These are phyloP conservation scores for Sternotherus odoratus DNA, from an alignment of 2,797 vertebrate species.

Conservation along the genomic window DNA sequence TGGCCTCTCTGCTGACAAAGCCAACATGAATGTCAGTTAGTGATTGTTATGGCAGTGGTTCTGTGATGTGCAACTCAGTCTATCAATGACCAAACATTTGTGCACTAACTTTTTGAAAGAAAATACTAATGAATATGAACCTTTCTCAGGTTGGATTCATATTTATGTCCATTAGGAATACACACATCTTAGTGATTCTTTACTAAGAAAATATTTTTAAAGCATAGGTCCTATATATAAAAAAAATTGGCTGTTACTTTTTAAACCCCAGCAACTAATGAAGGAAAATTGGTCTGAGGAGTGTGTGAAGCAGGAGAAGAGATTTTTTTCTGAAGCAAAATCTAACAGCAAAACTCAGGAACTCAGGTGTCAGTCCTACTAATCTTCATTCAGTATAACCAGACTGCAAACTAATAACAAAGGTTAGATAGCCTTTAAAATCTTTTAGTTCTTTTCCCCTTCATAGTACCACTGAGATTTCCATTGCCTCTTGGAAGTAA, in stretches of 20 bases:
- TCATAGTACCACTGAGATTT: not conserved
- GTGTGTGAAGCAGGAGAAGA: not conserved
- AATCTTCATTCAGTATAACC: constrained; percentile 39
- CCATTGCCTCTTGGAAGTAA: constrained; percentile 2
- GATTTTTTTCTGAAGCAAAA: not conserved
- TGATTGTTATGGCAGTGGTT: not conserved
- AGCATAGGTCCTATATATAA: not conserved
- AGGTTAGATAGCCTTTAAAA: not conserved
- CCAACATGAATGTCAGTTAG: not conserved
- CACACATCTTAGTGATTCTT: not conserved
- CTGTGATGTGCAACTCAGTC: not conserved
- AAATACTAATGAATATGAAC: not conserved
- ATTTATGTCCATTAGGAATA: not conserved
- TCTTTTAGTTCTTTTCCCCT: constrained; percentile 31
- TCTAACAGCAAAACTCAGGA: constrained; percentile 8
- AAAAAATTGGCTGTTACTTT: not conserved
- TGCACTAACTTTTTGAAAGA: not conserved
- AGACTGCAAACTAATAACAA: not conserved
- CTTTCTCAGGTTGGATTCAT: not conserved
- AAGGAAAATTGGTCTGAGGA: not conserved
- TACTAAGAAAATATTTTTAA: not conserved
- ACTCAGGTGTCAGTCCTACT: not conserved
- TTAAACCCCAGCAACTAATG: not conserved
- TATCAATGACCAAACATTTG: not conserved
- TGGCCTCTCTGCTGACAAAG: not conserved